phyloP scores from a whole-genome alignment of 2,113 vertebrate species.

The Daubentonia madagascariensis region DNA sequence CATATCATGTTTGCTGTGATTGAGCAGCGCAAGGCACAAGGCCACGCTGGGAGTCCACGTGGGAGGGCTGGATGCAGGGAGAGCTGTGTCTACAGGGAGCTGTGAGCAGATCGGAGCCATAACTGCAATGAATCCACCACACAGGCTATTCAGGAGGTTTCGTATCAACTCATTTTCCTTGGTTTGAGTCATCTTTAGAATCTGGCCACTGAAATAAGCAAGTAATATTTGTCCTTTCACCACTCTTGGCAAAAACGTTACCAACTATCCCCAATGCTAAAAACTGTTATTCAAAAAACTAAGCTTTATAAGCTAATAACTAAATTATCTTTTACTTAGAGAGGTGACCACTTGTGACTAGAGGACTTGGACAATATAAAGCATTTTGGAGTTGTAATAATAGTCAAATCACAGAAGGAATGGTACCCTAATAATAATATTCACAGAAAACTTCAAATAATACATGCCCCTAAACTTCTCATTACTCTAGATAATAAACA shows the following conservation, averaged over 20 bases:
- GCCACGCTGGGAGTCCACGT: background rate
- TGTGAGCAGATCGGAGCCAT: background rate
- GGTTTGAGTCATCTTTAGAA: background rate
- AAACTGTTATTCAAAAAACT: constrained; percentile 1
- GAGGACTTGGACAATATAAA: background rate
- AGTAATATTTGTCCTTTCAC: background rate
- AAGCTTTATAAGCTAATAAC: background rate
- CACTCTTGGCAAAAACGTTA: background rate
- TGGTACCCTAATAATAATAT: background rate
- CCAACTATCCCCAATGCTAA: background rate
- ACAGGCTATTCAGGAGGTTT: background rate
- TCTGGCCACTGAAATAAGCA: background rate
- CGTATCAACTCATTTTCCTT: background rate
- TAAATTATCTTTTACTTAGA: constrained; percentile 25
- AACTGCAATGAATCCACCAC: background rate
- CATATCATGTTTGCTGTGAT: background rate
- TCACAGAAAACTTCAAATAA: constrained; percentile 15
- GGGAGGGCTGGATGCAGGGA: background rate
- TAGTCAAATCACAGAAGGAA: background rate
- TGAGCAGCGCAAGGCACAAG: background rate
- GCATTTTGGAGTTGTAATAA: background rate
- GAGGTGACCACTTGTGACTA: background rate
- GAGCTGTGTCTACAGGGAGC: background rate
- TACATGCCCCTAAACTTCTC: background rate
- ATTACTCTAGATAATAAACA: background rate